These are phyloP conservation scores for Druceiella hillmani DNA, from an alignment of 2,888 invertebrate genomes.

Conservation along the genomic window DNA sequence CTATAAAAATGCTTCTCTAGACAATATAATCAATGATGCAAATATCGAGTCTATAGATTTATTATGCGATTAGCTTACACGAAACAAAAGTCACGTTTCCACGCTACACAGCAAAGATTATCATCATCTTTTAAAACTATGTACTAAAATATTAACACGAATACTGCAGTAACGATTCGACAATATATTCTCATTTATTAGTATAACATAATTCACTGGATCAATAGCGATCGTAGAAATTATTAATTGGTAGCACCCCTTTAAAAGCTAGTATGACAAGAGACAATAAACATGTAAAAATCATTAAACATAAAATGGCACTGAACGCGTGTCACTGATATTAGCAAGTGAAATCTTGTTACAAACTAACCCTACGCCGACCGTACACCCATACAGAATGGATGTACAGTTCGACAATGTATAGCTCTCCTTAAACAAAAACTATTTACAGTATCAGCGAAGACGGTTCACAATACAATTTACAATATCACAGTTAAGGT, in stretches of 20 bases:
- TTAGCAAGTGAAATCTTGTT: slow-evolving; percentile 53
- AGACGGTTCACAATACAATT: slow-evolving; percentile 47
- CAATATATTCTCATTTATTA: slow-evolving; percentile 48
- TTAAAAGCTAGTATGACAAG: slow-evolving; percentile 56
- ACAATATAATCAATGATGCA: too few relatives aligned
- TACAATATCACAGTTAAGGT: slow-evolving; percentile 53
- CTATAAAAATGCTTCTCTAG: too few relatives aligned
- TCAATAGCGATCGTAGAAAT: slow-evolving; percentile 51
- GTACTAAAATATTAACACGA: slow-evolving; percentile 51
- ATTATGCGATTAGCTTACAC: too few relatives aligned
- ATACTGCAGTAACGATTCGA: slow-evolving; percentile 45
- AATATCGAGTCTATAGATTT: too few relatives aligned
- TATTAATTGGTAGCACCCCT: slow-evolving; percentile 55
- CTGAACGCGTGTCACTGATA: slow-evolving; percentile 47
- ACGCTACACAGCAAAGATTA: slow-evolving; percentile 47
- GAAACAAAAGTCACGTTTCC: slow-evolving; percentile 39
- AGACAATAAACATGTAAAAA: slow-evolving; percentile 50
- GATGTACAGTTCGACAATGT: slow-evolving; percentile 38
- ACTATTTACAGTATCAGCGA: slow-evolving; percentile 42
- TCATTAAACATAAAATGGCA: slow-evolving; percentile 50
- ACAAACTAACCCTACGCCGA: slow-evolving; percentile 52
- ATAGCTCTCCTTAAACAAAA: slow-evolving; percentile 42
- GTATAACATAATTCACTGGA: slow-evolving; percentile 50
- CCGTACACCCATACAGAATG: too few relatives aligned
- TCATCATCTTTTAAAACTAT: slow-evolving; percentile 38